Percentiles rank a stretch among this genome's conserved stretches.
Conservation (phyloP, 92 coral and sea anemone species). For the Micromussa lordhowensis region DNA sequence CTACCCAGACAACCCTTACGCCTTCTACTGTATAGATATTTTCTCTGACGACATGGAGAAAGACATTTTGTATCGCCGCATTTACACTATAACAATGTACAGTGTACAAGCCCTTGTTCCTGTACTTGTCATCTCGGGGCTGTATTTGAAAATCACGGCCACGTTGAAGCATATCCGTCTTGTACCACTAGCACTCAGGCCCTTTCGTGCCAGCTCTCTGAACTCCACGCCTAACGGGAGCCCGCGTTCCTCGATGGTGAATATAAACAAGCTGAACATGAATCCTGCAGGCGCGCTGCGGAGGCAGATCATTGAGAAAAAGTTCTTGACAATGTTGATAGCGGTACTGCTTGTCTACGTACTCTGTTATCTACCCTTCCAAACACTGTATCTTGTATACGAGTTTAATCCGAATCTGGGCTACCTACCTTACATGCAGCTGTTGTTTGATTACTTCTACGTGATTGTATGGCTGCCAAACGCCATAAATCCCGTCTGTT, state of each 20-base stretch:
- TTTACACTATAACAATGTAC: slow-evolving; percentile 75
- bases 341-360: slow-evolving; percentile 74
- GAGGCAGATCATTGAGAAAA: slow-evolving; percentile 75
- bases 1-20: slow-evolving; percentile 6
- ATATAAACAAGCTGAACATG: slow-evolving; percentile 60
- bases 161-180: slow-evolving; percentile 73
- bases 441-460: slow-evolving; percentile 53
- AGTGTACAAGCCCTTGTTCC: slow-evolving; percentile 68
- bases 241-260: slow-evolving; percentile 67
- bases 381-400: slow-evolving; percentile 61
- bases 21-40: slow-evolving; percentile 52
- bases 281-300: slow-evolving; percentile 64
- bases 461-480: slow-evolving; percentile 79
- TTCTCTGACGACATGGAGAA: slow-evolving; percentile 47
- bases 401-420: slow-evolving; percentile 35
- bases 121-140: slow-evolving; percentile 65
- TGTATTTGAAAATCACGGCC: slow-evolving; percentile 74
- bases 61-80: slow-evolving; percentile 42
- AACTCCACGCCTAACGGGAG: slow-evolving; percentile 73
- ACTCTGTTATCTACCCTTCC: slow-evolving; percentile 80
- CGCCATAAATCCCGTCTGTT: slow-evolving; percentile 82
- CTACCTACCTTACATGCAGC: slow-evolving; percentile 3
- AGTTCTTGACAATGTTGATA: slow-evolving; percentile 78
- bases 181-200: slow-evolving; percentile 67
- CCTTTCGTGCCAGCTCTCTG: slow-evolving; percentile 69